These are phyloP conservation scores for Pocillopora grandis DNA, from an alignment of 92 coral and sea anemone species.

Conservation along the genomic window DNA sequence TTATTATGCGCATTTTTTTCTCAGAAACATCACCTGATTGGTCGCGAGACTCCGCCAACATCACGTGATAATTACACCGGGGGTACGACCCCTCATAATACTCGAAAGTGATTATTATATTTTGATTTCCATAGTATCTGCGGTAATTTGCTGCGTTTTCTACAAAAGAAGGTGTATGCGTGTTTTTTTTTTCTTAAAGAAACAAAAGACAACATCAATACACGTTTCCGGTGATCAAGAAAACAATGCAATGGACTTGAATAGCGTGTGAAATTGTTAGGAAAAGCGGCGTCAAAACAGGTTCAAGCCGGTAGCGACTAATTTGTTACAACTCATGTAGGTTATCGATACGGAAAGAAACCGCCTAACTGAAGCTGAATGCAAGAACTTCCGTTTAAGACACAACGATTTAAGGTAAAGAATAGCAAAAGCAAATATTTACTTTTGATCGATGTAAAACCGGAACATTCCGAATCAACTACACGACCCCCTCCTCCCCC, in stretches of 20 bases:
- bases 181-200: neutral
- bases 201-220: constrained; percentile 17
- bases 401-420: neutral
- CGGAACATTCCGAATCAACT: neutral
- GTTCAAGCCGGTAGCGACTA: too few species aligned
- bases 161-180: neutral
- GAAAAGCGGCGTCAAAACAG: neutral
- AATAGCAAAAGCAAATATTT: constrained; percentile 28
- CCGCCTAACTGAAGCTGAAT: neutral
- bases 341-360: constrained; percentile 2
- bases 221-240: constrained; percentile 13
- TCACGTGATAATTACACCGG: constrained; percentile 36
- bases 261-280: neutral
- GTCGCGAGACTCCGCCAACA: constrained; percentile 13
- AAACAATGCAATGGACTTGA: constrained; percentile 8
- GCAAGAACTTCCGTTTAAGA: constrained; percentile 26
- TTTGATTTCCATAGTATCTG: neutral
- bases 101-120: neutral
- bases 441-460: neutral
- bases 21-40: constrained; percentile 30
- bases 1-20: constrained; percentile 32
- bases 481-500: neutral
- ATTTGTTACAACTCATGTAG: too few species aligned
- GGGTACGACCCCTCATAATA: constrained; percentile 5
- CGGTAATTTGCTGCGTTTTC: neutral